Conservation (phyloP, 1,140 invertebrate genomes). For the Zeugodacus cucurbitae region DNA sequence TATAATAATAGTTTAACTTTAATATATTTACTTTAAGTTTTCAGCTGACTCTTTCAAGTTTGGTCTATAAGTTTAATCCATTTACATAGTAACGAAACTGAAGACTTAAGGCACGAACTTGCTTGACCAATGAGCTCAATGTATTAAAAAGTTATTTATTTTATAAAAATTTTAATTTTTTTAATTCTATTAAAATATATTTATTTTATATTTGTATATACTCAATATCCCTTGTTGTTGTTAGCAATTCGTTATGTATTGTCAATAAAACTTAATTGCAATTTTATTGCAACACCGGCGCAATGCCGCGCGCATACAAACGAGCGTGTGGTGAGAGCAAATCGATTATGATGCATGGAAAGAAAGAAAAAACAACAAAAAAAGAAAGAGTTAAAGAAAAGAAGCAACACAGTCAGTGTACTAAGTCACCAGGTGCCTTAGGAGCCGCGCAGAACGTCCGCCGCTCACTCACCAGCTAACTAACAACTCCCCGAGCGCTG, state of each 20-base stretch:
- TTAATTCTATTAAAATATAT: neutral
- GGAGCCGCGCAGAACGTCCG: neutral
- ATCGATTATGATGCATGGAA: neutral
- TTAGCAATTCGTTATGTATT: constrained; percentile 39
- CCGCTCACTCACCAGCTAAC: neutral
- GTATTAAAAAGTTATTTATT: too few species aligned
- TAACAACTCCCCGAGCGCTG: neutral
- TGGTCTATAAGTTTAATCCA: neutral
- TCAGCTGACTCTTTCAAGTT: too few species aligned
- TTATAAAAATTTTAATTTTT: too few species aligned
- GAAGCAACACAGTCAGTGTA: neutral
- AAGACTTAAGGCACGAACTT: constrained; percentile 7
- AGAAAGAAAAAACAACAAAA: neutral
- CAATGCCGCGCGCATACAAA: constrained; percentile 15
- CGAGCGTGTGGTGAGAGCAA: neutral
- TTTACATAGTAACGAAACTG: neutral
- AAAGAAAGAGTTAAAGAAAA: neutral
- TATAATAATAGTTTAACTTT: too few species aligned
- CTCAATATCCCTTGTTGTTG: neutral
- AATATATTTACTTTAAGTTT: too few species aligned
- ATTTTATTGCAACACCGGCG: constrained; percentile 43
- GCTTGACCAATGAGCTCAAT: neutral
- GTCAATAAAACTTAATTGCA: constrained; percentile 46
- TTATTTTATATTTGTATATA: neutral
- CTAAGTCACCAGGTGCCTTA: neutral